Percentiles rank a stretch among this genome's conserved stretches.
Evolutionary conservation across 1,140 invertebrate species (phyloP).

Genomic region (Magallana gigas): DNA sequence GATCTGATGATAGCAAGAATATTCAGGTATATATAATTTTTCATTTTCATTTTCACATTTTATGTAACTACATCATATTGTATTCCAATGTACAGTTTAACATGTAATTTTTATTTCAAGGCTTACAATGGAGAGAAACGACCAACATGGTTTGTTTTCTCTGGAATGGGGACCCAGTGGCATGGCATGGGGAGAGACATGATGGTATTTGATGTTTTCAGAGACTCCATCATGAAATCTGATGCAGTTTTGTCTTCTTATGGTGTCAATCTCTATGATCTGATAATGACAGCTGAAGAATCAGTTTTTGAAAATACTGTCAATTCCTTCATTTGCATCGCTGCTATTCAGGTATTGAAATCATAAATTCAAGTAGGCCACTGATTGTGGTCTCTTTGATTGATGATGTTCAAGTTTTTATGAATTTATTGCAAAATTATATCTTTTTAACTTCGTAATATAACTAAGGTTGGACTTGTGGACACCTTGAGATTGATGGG

Average conservation of each 20-base stretch:
- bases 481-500: slow-evolving; percentile 89
- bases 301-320: slow-evolving; percentile 90
- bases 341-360: slow-evolving; percentile 90
- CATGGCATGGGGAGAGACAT: slow-evolving; percentile 93
- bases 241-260: slow-evolving; percentile 87
- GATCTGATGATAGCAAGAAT: slow-evolving; percentile 58
- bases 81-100: neutral
- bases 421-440: no score
- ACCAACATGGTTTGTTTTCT: slow-evolving; percentile 96
- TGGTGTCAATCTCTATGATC: slow-evolving; percentile 89
- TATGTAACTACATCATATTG: neutral
- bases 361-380: neutral
- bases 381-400: neutral
- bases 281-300: slow-evolving; percentile 88
- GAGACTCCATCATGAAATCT: slow-evolving; percentile 87
- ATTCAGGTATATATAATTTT: slow-evolving; percentile 63
- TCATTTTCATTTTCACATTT: neutral
- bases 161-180: slow-evolving; percentile 99
- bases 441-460: no score
- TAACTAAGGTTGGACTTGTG: slow-evolving; percentile 88
- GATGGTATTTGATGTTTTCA: slow-evolving; percentile 89
- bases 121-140: slow-evolving; percentile 78
- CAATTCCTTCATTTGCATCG: slow-evolving; percentile 94
- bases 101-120: slow-evolving; percentile 59
- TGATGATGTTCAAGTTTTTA: no score